Conservation (phyloP, 2,797 vertebrate genomes). For the Myotis planiceps region DNA sequence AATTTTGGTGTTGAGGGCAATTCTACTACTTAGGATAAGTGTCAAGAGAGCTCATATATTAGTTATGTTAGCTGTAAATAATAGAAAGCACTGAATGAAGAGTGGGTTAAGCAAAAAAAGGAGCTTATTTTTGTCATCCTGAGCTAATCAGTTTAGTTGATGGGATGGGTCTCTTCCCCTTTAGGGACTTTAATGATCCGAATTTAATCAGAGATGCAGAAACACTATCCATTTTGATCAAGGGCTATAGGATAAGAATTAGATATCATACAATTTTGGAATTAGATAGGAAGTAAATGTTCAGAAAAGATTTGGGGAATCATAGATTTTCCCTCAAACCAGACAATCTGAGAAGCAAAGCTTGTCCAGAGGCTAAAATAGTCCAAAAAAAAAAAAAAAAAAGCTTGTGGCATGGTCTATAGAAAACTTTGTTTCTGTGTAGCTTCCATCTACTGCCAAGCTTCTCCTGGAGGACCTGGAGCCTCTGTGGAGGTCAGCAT, state of each 20-base stretch:
- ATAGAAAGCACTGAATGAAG: not conserved
- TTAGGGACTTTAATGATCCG: not conserved
- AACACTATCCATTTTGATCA: not conserved
- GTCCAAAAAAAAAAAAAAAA: not conserved
- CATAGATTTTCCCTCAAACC: not conserved
- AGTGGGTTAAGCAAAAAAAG: not conserved
- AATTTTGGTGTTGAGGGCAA: not conserved
- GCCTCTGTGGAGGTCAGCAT: accelerated
- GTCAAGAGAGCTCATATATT: not conserved
- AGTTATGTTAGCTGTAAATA: not conserved
- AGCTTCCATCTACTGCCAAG: not conserved
- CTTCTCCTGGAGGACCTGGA: not conserved
- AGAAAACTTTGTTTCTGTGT: not conserved
- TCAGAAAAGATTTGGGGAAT: not conserved
- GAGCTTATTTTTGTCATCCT: not conserved
- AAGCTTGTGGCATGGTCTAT: not conserved
- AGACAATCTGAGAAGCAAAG: not conserved
- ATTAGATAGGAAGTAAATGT: not conserved
- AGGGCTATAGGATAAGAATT: not conserved
- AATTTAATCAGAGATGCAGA: not conserved
- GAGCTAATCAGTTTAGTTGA: not conserved
- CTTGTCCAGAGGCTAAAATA: not conserved
- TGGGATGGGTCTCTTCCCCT: not conserved
- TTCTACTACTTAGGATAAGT: not conserved
- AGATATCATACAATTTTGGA: not conserved